A percentile compares a stretch with the other conserved stretches of the same genome.
Conservation (phyloP, 2,888 invertebrate species). For the Protonemura montana region DNA sequence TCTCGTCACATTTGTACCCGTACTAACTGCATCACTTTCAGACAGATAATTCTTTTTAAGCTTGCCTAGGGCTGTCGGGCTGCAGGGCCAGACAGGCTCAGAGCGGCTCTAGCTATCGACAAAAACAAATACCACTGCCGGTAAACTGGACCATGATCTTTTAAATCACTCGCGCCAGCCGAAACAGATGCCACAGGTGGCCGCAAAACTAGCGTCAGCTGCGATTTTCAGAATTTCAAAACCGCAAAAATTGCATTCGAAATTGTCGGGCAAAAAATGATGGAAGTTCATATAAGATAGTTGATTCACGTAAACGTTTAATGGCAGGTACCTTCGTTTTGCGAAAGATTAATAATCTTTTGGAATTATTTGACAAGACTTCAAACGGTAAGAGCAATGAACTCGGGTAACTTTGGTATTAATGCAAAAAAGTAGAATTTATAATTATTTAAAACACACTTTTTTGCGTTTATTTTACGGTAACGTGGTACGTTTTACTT, state of each 20-base stretch:
- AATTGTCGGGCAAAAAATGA: neutral
- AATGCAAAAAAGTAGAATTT: neutral
- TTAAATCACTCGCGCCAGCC: neutral
- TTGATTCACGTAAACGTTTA: neutral
- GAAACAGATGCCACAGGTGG: neutral
- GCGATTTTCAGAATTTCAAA: conserved; percentile 1
- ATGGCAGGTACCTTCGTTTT: neutral
- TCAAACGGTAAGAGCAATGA: neutral
- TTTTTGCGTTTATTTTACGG: neutral
- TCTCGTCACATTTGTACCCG: too few relatives aligned
- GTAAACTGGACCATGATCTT: neutral
- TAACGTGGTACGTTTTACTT: neutral
- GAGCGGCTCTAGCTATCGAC: neutral
- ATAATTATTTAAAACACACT: neutral
- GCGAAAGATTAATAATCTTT: neutral
- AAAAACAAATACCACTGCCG: neutral
- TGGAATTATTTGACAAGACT: neutral
- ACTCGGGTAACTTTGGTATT: neutral
- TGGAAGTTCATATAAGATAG: neutral
- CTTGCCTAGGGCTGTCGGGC: too few relatives aligned
- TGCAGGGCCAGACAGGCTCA: too few relatives aligned
- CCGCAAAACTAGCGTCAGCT: neutral
- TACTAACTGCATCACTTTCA: too few relatives aligned
- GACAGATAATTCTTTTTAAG: too few relatives aligned
- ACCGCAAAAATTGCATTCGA: neutral